Conservation (phyloP, 2,888 invertebrate species). For the Drosophila antonietae region DNA sequence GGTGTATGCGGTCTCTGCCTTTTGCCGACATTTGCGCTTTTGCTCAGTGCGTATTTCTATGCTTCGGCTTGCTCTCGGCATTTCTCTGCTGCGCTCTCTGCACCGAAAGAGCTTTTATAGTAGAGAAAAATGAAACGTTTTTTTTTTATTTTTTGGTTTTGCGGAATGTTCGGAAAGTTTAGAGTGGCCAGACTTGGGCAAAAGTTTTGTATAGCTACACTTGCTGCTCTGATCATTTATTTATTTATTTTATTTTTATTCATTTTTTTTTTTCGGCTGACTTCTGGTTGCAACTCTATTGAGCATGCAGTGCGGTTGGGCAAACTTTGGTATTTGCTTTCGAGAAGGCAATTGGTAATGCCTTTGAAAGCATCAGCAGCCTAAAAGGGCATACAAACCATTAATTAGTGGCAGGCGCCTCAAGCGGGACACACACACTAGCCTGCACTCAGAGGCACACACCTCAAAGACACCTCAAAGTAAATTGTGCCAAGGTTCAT, state of each 20-base stretch:
- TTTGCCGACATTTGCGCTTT: conserved; percentile 56
- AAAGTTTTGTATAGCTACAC: conserved; percentile 46
- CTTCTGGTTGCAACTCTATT: background rate
- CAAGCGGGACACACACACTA: conserved; percentile 7
- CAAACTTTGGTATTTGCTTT: conserved; percentile 33
- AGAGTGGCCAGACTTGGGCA: conserved; percentile 67
- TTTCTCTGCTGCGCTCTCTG: conserved; percentile 24
- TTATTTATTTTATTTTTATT: conserved; percentile 14
- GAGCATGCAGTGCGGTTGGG: background rate
- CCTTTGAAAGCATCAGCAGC: conserved; percentile 35
- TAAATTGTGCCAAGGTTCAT: conserved; percentile 72
- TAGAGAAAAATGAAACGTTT: conserved; percentile 72
- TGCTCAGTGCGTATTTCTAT: conserved; percentile 53
- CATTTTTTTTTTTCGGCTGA: background rate
- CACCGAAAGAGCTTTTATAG: conserved; percentile 70
- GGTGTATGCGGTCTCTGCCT: conserved; percentile 28
- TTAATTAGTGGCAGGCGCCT: conserved; percentile 50
- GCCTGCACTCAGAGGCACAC: conserved; percentile 1
- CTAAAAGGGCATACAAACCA: conserved; percentile 39
- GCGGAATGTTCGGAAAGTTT: conserved; percentile 59
- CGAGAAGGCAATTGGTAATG: conserved; percentile 31
- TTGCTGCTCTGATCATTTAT: conserved; percentile 35
- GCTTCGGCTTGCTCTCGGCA: conserved; percentile 28
- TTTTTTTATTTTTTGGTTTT: conserved; percentile 66
- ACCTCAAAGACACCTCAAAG: conserved; percentile 22